These are phyloP conservation scores for Dinocampus coccinellae DNA, from an alignment of 2,888 invertebrate genomes.

Conservation along the genomic window DNA sequence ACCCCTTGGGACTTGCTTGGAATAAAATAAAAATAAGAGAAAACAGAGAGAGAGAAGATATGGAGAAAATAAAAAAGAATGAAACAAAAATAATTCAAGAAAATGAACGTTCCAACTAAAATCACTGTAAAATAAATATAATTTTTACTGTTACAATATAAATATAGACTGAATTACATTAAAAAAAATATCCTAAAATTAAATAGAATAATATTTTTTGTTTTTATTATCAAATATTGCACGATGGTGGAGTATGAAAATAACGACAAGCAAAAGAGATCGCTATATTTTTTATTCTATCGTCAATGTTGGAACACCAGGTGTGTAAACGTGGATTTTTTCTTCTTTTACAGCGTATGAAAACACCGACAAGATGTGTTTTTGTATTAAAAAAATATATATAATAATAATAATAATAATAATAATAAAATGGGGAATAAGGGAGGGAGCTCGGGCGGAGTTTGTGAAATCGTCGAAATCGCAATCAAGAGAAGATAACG, in stretches of 20 bases:
- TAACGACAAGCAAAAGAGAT: background rate
- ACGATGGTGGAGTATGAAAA: background rate
- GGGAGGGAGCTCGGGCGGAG: constrained; percentile 40
- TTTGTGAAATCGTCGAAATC: constrained; percentile 50
- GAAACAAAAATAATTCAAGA: background rate
- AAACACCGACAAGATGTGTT: constrained; percentile 41
- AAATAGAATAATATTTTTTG: too few relatives aligned
- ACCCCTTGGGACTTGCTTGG: background rate
- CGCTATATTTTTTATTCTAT: background rate
- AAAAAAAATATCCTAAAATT: background rate
- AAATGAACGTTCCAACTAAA: background rate
- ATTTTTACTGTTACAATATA: background rate
- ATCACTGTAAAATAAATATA: background rate
- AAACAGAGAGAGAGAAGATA: too few relatives aligned
- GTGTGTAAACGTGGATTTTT: constrained; percentile 41
- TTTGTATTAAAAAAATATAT: too few relatives aligned
- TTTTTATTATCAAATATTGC: too few relatives aligned
- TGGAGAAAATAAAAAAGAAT: background rate
- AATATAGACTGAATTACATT: too few relatives aligned
- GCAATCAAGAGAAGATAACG: constrained; percentile 38
- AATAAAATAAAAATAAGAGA: constrained; percentile 6
- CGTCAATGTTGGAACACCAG: constrained; percentile 34
- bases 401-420: too few relatives aligned
- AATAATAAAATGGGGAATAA: too few relatives aligned
- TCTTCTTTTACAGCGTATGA: constrained; percentile 36